Conservation (phyloP, 2,888 invertebrate species). For the Rhaphigaster nebulosa region DNA sequence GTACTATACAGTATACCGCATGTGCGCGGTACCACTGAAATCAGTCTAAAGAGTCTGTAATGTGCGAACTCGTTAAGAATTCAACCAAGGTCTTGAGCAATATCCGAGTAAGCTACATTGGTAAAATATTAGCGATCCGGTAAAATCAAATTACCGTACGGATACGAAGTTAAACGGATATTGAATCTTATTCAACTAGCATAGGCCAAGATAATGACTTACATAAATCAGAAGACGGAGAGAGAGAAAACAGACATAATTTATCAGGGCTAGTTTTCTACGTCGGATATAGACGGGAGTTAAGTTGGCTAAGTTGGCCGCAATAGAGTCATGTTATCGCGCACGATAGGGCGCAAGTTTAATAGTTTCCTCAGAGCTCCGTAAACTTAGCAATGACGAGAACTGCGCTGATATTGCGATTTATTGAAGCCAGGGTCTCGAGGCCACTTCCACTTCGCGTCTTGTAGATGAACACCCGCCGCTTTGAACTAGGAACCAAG, state of each 20-base stretch:
- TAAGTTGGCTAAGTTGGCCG: neutral
- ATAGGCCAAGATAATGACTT: neutral
- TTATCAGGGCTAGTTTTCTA: neutral
- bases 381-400: neutral
- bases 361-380: slow-evolving; percentile 3
- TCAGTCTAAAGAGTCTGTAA: too few species aligned
- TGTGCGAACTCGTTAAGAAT: too few species aligned
- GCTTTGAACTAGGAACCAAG: neutral
- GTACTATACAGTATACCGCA: too few species aligned
- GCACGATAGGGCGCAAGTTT: neutral
- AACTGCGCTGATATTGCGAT: slow-evolving; percentile 5
- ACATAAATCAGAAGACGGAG: neutral
- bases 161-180: neutral
- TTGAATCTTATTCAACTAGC: slow-evolving; percentile 30
- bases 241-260: neutral
- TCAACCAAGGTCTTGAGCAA: too few species aligned
- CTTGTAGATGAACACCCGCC: neutral
- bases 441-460: neutral
- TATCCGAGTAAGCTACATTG: too few species aligned
- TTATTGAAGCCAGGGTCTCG: neutral
- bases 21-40: too few species aligned
- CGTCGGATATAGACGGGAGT: neutral
- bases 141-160: neutral
- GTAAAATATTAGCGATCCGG: neutral
- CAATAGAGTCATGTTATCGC: neutral